Evolutionary conservation across 2,113 vertebrate genomes (phyloP).

Genomic region (Xyrauchen texanus): DNA sequence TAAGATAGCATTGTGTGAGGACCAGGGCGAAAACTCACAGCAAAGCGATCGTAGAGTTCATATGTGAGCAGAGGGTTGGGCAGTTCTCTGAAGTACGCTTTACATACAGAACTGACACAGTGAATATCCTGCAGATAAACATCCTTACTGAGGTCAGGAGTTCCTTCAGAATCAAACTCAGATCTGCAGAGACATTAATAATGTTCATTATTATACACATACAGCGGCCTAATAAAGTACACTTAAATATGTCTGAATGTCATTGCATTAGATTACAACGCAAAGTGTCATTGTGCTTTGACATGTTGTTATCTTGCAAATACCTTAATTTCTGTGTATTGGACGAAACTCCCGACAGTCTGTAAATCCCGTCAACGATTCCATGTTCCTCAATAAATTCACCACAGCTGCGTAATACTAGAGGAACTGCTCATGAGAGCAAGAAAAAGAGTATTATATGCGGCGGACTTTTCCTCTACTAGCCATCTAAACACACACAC

Average conservation of each 20-base stretch:
- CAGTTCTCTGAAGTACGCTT: slow-evolving; percentile 93
- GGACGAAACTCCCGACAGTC: slow-evolving; percentile 90
- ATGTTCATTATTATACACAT: background rate
- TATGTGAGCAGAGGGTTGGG: slow-evolving; percentile 94
- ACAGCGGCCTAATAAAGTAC: background rate
- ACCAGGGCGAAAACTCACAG: slow-evolving; percentile 75
- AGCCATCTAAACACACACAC: no score
- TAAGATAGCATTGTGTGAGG: background rate
- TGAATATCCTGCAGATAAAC: slow-evolving; percentile 94
- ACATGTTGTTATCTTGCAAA: background rate
- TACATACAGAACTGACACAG: slow-evolving; percentile 92
- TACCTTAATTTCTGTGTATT: slow-evolving; percentile 90
- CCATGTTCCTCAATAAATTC: slow-evolving; percentile 90
- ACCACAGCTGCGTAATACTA: slow-evolving; percentile 83
- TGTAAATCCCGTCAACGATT: slow-evolving; percentile 90
- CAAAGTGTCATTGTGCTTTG: no score
- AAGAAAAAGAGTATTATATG: background rate
- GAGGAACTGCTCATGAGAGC: slow-evolving; percentile 77
- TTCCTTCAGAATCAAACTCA: slow-evolving; percentile 83
- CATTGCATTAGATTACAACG: no score
- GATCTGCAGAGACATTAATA: slow-evolving; percentile 66
- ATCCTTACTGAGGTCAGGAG: slow-evolving; percentile 81
- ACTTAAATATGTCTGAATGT: background rate
- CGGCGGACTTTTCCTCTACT: no score
- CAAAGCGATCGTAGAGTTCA: slow-evolving; percentile 93